Evolutionary conservation across 2,113 vertebrate species (phyloP).

Genomic region (Lycaon pictus): DNA sequence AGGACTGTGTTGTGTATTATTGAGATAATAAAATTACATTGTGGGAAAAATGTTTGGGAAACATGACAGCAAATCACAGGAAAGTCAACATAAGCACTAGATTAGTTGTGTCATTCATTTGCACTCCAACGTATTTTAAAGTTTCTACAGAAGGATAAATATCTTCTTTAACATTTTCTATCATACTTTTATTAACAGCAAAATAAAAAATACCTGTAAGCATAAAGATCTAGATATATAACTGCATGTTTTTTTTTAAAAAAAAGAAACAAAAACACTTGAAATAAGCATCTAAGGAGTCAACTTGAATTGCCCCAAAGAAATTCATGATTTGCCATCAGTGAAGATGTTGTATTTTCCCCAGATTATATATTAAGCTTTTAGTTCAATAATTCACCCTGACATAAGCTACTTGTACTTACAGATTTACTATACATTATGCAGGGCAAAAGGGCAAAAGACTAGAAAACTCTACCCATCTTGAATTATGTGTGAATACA

Average conservation of each 20-base stretch:
- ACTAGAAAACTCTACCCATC: constrained; percentile 44
- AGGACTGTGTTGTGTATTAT: background rate
- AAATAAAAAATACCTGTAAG: background rate
- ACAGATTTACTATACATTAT: constrained; percentile 70
- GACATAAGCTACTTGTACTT: constrained; percentile 71
- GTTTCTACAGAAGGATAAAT: background rate
- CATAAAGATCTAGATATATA: background rate
- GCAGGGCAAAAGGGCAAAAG: constrained; percentile 66
- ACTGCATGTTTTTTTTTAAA: background rate
- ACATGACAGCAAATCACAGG: background rate
- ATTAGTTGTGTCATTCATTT: background rate
- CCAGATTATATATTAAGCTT: constrained; percentile 68
- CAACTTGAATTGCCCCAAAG: constrained; percentile 40
- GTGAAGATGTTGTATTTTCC: constrained; percentile 69
- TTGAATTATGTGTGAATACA: constrained; percentile 46
- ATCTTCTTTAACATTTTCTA: background rate
- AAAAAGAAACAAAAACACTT: background rate
- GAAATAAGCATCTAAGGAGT: constrained; percentile 45
- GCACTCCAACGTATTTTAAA: background rate
- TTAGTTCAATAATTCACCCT: constrained; percentile 75
- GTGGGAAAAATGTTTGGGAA: background rate
- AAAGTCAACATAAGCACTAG: background rate
- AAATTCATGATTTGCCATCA: constrained; percentile 66
- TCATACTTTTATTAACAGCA: background rate
- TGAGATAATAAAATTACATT: background rate